phyloP scores from a whole-genome alignment of 2,888 invertebrate species.

The Amphiduros pacificus region DNA sequence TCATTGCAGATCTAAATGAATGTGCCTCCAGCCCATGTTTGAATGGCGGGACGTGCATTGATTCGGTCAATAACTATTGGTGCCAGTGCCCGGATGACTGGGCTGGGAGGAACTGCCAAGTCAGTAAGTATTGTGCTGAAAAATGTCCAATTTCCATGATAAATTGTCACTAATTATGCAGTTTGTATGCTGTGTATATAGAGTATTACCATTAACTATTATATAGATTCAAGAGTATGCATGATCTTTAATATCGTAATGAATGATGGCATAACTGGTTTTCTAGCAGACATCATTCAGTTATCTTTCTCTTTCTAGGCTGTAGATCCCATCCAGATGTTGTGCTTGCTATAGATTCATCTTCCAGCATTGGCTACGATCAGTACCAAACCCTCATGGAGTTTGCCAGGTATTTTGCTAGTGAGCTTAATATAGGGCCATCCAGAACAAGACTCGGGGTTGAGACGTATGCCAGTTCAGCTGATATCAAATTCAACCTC shows the following conservation, averaged over 20 bases:
- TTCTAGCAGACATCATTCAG: not conserved
- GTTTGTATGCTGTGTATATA: too few species aligned
- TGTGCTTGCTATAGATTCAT: slow-evolving; percentile 28
- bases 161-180: too few species aligned
- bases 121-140: not conserved
- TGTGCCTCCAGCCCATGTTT: slow-evolving; percentile 16
- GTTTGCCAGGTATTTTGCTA: slow-evolving; percentile 19
- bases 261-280: not conserved
- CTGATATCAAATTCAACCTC: not conserved
- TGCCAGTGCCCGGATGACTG: slow-evolving; percentile 9
- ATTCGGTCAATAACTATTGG: not conserved
- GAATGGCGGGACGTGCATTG: slow-evolving; percentile 15
- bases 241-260: not conserved
- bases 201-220: not conserved
- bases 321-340: slow-evolving; percentile 18
- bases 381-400: slow-evolving; percentile 24
- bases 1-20: slow-evolving; percentile 10
- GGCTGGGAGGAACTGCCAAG: slow-evolving; percentile 1
- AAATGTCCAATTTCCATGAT: too few species aligned
- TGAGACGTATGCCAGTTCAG: slow-evolving; percentile 1
- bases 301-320: not conserved
- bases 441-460: not conserved
- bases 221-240: not conserved
- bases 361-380: slow-evolving; percentile 23
- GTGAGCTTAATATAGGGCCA: not conserved